A percentile compares a stretch with the other conserved stretches of the same genome.
Conservation (phyloP, 2,888 invertebrate species). For the Zele albiditarsus region DNA sequence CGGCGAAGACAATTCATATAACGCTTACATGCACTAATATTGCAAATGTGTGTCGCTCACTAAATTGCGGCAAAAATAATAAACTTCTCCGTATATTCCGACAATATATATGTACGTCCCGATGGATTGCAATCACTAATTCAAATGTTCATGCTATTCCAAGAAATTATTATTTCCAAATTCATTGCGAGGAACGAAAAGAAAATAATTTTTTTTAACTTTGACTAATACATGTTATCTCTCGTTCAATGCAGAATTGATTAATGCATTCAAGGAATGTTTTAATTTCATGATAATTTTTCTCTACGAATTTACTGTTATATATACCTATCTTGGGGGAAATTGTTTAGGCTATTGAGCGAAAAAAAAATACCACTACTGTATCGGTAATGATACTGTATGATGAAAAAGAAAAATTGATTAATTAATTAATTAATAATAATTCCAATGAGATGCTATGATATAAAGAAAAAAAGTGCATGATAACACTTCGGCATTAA, state of each 20-base stretch:
- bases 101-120: not conserved
- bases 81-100: no score
- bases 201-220: not conserved
- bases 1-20: not conserved
- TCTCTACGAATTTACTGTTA: not conserved
- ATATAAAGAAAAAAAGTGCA: not conserved
- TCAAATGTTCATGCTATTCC: not conserved
- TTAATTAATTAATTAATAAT: not conserved
- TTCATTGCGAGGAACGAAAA: not conserved
- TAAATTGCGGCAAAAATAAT: no score
- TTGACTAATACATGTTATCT: not conserved
- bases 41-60: no score
- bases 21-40: not conserved
- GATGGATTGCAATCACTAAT: not conserved
- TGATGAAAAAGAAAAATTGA: not conserved
- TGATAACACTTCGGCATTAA: conserved; percentile 1
- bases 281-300: not conserved
- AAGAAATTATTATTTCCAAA: not conserved
- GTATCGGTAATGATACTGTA: conserved; percentile 9
- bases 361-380: not conserved
- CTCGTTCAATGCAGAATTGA: not conserved
- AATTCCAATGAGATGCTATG: conserved; percentile 6
- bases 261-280: not conserved
- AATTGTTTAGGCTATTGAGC: not conserved
- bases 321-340: not conserved